Evolutionary conservation across 1,140 invertebrate species (phyloP).

Genomic region (Musca domestica): DNA sequence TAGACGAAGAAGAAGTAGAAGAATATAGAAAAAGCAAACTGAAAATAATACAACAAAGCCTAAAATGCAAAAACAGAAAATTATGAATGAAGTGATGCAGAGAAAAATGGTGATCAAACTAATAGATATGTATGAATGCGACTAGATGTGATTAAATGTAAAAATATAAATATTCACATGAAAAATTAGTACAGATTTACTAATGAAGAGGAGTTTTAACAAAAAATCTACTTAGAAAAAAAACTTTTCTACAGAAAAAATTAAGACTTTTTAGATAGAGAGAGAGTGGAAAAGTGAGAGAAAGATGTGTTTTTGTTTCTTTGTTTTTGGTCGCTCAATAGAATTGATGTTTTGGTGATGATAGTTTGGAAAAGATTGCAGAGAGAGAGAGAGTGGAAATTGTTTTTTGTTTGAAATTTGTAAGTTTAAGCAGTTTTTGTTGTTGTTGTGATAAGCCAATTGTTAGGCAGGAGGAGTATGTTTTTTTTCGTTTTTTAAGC

Average conservation of each 20-base stretch:
- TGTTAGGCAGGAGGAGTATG: slow-evolving; percentile 1
- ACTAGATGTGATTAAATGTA: too few species aligned
- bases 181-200: too few species aligned
- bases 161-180: too few species aligned
- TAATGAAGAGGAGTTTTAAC: too few species aligned
- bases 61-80: too few species aligned
- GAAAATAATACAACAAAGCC: too few species aligned
- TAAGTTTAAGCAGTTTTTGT: background rate
- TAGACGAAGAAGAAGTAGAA: too few species aligned
- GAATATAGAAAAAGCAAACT: too few species aligned
- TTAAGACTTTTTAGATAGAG: background rate
- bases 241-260: background rate
- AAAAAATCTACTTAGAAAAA: slow-evolving; percentile 5
- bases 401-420: background rate
- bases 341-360: background rate
- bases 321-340: background rate
- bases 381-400: background rate
- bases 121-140: too few species aligned
- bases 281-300: background rate
- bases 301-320: background rate
- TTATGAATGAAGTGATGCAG: too few species aligned
- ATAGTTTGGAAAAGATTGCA: slow-evolving; percentile 5
- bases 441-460: background rate
- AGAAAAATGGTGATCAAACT: too few species aligned
- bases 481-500: slow-evolving; percentile 2